A percentile compares a stretch with the other conserved stretches of the same genome.
These are phyloP conservation scores for Rhincodon typus DNA, from an alignment of 2,797 vertebrate genomes.

Conservation along the genomic window DNA sequence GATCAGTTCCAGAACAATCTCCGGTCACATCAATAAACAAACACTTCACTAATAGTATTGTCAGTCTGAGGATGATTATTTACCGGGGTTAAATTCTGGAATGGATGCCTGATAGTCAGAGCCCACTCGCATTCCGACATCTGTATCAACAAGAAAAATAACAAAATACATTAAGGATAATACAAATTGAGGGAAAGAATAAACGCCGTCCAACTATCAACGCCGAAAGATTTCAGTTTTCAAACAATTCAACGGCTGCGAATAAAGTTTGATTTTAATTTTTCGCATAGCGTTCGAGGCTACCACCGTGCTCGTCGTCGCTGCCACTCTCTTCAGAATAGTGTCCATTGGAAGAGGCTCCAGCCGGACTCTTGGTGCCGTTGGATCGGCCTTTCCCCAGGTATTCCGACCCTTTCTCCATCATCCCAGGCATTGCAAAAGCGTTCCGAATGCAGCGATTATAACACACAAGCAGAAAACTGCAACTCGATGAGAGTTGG, in stretches of 20 bases:
- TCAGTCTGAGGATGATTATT: constrained; percentile 46
- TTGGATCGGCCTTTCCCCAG: constrained; percentile 78
- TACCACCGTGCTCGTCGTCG: constrained; percentile 92
- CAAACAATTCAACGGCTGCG: not conserved
- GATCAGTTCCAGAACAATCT: constrained; percentile 6
- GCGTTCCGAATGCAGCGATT: not conserved
- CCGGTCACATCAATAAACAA: not conserved
- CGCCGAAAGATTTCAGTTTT: not conserved
- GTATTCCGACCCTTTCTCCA: constrained; percentile 84
- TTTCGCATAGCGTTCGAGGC: constrained; percentile 61
- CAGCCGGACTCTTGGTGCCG: constrained; percentile 78
- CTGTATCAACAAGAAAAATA: constrained; percentile 54
- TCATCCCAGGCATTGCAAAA: constrained; percentile 77
- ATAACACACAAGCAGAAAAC: not conserved
- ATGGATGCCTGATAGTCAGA: constrained; percentile 87
- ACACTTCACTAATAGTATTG: not conserved
- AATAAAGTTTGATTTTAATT: not conserved
- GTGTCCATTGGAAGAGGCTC: constrained; percentile 73
- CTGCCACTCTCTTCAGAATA: constrained; percentile 80
- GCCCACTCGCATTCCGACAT: constrained; percentile 96
- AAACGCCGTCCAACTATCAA: not conserved
- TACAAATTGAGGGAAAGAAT: not conserved
- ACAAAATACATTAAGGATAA: not conserved
- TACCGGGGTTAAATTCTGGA: constrained; percentile 88
- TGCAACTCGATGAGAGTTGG: not conserved